Evolutionary conservation across 2,797 vertebrate genomes (phyloP), one percentile per base, ranked within the genome.

Genomic region (Cottoperca gobio): DNA sequence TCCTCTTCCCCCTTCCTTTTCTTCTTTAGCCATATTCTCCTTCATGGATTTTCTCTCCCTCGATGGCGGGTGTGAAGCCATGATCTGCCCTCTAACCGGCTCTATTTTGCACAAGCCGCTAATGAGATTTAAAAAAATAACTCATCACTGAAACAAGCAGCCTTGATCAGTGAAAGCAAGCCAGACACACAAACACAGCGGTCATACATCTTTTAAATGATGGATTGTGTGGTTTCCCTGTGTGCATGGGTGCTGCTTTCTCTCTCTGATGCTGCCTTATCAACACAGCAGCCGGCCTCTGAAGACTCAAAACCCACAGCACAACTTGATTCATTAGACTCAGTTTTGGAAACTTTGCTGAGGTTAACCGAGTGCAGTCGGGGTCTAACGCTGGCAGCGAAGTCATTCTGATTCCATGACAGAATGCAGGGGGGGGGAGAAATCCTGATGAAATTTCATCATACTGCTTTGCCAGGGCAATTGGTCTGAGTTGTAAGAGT

Each of bases 371-470:
- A 78, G 67, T 43, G 57, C 63, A 72, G 63, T 26, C 21, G 0
- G 58, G 65, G 68, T 85, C 73, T 55, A 52, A 77, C 54, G 70
- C 66, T 43, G 48, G 49, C 66, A 54, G 79, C 0, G 46, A 45
- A 70, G 63, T 72, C 45, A 57, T 75, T 81, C 46, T 21, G 66
- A 79, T 39, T 77, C 64, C 13, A 43, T 46, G 11, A 54, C 70
- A 59, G 35, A 57, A 59, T 3, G 54, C 8, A n/a, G n/a, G 21
- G 14, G 16, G 19, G 17, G 26, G 31, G 43, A 48, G 55, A 52
- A 55, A 70, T 42, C 52, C 79, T 88, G 82, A 83, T 66, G 72
- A 81, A 79, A 82, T 78, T 59, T 60, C 66, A 74, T 73, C 79
- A 54, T 5, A 5, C 53, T 65, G 63, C 68, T 65, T 71, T 65